These are phyloP conservation scores for Fundulus diaphanus DNA, from an alignment of 2,797 vertebrate species.

Conservation along the genomic window DNA sequence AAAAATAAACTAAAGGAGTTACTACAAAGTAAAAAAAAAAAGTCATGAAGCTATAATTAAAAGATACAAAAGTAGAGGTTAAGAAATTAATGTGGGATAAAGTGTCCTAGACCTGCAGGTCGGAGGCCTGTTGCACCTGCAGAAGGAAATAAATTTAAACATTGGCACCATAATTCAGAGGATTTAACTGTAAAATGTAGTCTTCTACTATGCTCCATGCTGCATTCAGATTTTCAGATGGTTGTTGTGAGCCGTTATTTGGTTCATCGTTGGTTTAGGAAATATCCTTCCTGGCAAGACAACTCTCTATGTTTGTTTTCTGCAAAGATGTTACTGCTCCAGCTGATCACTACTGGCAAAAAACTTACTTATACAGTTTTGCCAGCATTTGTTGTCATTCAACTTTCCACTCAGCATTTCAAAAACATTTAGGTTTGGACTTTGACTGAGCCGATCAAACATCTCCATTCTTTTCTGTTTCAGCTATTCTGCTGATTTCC, in stretches of 20 bases:
- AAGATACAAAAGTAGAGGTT: not conserved
- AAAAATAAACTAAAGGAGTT: slow-evolving; percentile 1
- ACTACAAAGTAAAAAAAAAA: slow-evolving; percentile 6
- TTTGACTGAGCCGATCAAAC: too few relatives aligned
- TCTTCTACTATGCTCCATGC: not conserved
- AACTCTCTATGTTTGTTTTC: not conserved
- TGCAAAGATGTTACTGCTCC: not conserved
- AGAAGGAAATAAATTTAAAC: not conserved
- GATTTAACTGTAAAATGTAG: not conserved
- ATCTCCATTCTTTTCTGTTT: too few relatives aligned
- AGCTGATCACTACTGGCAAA: not conserved
- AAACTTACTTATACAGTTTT: too few relatives aligned
- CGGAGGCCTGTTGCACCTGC: not conserved
- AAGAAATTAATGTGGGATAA: not conserved
- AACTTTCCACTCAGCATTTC: too few relatives aligned
- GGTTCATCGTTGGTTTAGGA: not conserved
- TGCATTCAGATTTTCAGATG: not conserved
- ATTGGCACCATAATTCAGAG: not conserved
- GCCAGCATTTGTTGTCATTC: too few relatives aligned
- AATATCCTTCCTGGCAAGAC: not conserved
- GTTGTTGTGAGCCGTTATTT: not conserved
- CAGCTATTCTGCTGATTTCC: too few relatives aligned
- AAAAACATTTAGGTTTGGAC: too few relatives aligned
- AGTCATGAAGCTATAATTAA: not conserved
- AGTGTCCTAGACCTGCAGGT: not conserved